These are phyloP conservation scores for Euleptes europaea DNA, from an alignment of 2,113 vertebrate genomes.

Conservation along the genomic window DNA sequence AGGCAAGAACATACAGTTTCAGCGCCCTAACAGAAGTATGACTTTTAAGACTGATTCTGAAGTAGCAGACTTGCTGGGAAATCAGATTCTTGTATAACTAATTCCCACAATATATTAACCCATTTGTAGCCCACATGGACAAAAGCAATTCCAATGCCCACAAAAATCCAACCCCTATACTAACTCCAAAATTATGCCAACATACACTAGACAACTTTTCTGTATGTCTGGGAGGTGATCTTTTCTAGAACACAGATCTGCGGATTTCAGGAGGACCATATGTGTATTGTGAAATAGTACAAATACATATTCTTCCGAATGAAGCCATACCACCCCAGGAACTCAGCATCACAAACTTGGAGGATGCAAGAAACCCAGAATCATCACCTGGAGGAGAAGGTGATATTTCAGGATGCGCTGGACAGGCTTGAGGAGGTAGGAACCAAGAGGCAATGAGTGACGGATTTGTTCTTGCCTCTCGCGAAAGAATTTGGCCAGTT, in stretches of 20 bases:
- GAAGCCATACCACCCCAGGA: background rate
- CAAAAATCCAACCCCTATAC: background rate
- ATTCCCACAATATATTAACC: background rate
- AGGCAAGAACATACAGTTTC: background rate
- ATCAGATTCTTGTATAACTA: background rate
- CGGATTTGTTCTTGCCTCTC: constrained; percentile 89
- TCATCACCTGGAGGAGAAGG: constrained; percentile 88
- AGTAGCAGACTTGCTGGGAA: too few species aligned
- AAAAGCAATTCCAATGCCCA: background rate
- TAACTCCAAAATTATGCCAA: background rate
- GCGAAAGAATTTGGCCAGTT: constrained; percentile 90
- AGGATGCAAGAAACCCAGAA: background rate
- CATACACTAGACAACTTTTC: background rate
- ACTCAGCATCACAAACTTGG: background rate
- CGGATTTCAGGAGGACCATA: background rate
- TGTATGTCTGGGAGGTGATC: background rate
- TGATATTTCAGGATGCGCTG: constrained; percentile 99
- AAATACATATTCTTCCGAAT: background rate
- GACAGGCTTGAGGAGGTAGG: constrained; percentile 94
- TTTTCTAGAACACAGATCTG: background rate
- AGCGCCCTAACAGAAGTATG: background rate
- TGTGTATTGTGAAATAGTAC: background rate
- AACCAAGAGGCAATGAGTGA: constrained; percentile 88
- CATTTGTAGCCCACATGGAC: too few species aligned
- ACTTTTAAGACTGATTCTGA: background rate